Base-by-base conservation (phyloP, 1,140 invertebrate genomes). In the Temnothorax curvispinosus region DNA sequence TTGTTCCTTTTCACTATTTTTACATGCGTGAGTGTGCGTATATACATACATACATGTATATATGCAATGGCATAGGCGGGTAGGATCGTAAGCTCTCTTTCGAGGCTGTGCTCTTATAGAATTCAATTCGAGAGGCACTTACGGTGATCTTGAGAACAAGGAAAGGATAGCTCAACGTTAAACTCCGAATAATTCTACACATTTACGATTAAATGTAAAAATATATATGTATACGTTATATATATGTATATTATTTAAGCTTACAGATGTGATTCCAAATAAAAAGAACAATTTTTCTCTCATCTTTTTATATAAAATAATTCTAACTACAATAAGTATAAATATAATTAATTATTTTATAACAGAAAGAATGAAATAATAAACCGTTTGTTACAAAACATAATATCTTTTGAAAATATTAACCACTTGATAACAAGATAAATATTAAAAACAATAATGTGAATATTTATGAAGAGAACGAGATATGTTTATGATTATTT, bases 111-210 rank as follows among this genome's bases (percentile, higher is more conserved):
- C 91, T 92, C 90, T 89, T 89, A 88, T 85, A 87, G 89, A 90
- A 91, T 93, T 94, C 93, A 21, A 91, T 91, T 92, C 89, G 64
- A 58, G 87, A 74, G 75, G 89, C 88, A 89, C 92, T 89, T 89
- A 74, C 35, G 21, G 81, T 91, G 91, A 91, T 92, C 92, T 93
- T 90, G 93, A 94, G 92, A 93, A 94, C 92, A 93, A 94, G 92
- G 93, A 82, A 82, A 81, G 54, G 27, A 94, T 92, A 93, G 80
- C 85, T 91, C 65, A 47, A 78, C 38, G 38, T 44, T 69, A 13
- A 85, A 58, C n/a, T 69, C 32, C 1, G 15, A 86, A 81, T 81
- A 41, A 60, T 81, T 52, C 21, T 69, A 62, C 41, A 50, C 6
- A 9, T 32, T 74, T 50, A 5, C 47, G 44, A 80, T 77, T 78